Conservation (phyloP, 1,140 invertebrate genomes). For the Drosophila varians region DNA sequence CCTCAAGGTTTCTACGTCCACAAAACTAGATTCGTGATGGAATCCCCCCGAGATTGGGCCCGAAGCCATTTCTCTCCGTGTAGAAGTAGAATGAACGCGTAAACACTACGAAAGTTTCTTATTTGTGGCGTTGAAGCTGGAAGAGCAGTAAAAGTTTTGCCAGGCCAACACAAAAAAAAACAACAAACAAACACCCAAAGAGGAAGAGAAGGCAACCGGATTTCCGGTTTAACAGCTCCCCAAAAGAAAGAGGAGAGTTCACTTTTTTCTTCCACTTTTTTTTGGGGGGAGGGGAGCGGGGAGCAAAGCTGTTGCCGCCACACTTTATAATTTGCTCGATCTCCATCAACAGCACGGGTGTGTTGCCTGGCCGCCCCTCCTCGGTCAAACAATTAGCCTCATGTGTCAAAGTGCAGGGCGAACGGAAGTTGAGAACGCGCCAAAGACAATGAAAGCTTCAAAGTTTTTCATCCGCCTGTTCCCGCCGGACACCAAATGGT, state of each 20-base stretch:
- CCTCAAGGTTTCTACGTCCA: background rate
- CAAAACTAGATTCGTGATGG: background rate
- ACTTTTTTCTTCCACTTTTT: background rate
- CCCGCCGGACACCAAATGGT: conserved; percentile 8
- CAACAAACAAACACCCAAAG: conserved; percentile 20
- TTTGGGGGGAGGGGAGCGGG: background rate
- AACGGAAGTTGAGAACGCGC: conserved; percentile 67
- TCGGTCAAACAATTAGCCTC: conserved; percentile 67
- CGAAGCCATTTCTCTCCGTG: background rate
- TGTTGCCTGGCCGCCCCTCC: conserved; percentile 6
- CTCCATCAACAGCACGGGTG: conserved; percentile 52
- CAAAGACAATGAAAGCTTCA: conserved; percentile 63
- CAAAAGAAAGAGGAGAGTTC: conserved; percentile 11
- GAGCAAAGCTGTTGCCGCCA: conserved; percentile 35
- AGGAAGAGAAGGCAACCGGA: conserved; percentile 50
- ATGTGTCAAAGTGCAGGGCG: conserved; percentile 71
- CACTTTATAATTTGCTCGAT: conserved; percentile 73
- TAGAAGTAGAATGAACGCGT: conserved; percentile 28
- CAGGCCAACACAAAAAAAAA: conserved; percentile 48
- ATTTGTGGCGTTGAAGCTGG: conserved; percentile 22
- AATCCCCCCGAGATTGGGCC: no score
- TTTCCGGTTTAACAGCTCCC: conserved; percentile 74
- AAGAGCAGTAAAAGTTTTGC: conserved; percentile 59
- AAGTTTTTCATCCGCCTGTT: background rate
- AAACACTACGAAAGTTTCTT: conserved; percentile 44